Conservation (phyloP, 2,888 invertebrate genomes). For the Bellardia bayeri region DNA sequence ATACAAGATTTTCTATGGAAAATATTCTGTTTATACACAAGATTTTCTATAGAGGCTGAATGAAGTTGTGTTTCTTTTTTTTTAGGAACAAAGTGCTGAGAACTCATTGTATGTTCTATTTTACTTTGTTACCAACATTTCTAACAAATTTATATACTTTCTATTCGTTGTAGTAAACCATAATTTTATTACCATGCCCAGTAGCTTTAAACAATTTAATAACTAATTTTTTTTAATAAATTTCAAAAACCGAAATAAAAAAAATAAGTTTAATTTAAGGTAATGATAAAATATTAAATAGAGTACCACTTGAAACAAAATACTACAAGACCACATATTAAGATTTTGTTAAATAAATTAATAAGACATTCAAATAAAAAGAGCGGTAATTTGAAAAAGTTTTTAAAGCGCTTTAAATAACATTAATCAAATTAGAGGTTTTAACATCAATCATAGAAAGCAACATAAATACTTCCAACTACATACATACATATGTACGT, state of each 20-base stretch:
- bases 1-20: no score
- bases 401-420: conserved; percentile 6
- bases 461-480: conserved; percentile 3
- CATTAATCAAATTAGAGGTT: conserved; percentile 31
- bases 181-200: neutral
- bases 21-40: no score
- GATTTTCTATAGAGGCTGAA: no score
- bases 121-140: neutral
- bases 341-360: neutral
- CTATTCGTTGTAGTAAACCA: neutral
- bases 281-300: conserved; percentile 36
- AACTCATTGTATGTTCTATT: no score
- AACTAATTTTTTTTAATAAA: conserved; percentile 2
- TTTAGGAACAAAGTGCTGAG: no score
- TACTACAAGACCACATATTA: neutral
- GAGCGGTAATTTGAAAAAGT: neutral
- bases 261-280: conserved; percentile 25
- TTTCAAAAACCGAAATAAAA: conserved; percentile 14
- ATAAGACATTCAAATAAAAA: neutral
- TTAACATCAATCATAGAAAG: conserved; percentile 55
- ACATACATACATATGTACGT: no score
- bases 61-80: no score
- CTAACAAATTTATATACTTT: neutral
- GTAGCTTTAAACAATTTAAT: conserved; percentile 44
- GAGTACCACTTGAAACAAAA: conserved; percentile 23